Evolutionary conservation across 2,888 invertebrate genomes (phyloP).

Genomic region (Amphipyra tragopoginis): DNA sequence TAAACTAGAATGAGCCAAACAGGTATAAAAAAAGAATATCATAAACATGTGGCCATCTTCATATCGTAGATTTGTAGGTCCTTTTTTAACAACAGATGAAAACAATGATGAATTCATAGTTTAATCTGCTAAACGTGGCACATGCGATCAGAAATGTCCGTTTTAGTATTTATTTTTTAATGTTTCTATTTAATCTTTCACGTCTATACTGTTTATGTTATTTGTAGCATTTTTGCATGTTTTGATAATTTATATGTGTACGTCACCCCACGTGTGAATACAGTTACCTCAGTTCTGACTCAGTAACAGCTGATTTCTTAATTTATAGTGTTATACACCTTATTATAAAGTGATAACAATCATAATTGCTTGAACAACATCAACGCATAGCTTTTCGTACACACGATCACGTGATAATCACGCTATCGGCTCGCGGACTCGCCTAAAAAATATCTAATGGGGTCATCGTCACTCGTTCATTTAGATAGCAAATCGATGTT

Average conservation of each 20-base stretch:
- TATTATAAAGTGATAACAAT: slow-evolving; percentile 27
- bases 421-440: slow-evolving; percentile 25
- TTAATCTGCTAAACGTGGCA: neutral
- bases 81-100: slow-evolving; percentile 19
- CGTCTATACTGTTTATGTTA: neutral
- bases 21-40: slow-evolving; percentile 13
- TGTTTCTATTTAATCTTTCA: slow-evolving; percentile 1
- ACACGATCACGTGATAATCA: slow-evolving; percentile 55
- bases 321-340: slow-evolving; percentile 13
- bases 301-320: slow-evolving; percentile 42
- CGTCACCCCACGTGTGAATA: slow-evolving; percentile 30
- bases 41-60: slow-evolving; percentile 13
- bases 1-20: slow-evolving; percentile 1
- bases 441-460: slow-evolving; percentile 44
- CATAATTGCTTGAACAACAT: slow-evolving; percentile 33
- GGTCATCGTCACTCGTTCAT: slow-evolving; percentile 51
- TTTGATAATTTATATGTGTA: slow-evolving; percentile 7
- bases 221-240: neutral
- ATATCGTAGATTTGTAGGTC: neutral
- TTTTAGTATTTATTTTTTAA: neutral
- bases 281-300: slow-evolving; percentile 9
- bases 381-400: slow-evolving; percentile 30
- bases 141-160: neutral
- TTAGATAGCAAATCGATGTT: slow-evolving; percentile 39
- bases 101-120: slow-evolving; percentile 15